Evolutionary conservation across 2,888 invertebrate genomes (phyloP), one percentile per base, ranked within the genome.

Genomic region (Actias luna): DNA sequence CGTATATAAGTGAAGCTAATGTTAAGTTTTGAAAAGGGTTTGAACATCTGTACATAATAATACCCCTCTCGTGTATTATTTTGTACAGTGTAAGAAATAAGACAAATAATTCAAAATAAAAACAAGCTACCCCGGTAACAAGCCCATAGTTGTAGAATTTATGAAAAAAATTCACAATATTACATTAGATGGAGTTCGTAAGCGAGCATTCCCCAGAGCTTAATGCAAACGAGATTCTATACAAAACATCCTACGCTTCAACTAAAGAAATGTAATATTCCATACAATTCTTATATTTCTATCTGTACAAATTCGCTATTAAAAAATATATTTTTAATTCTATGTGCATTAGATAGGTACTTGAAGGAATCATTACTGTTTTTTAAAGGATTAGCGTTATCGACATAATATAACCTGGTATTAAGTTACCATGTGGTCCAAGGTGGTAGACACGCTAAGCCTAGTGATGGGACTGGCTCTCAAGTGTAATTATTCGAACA

Each of bases 141-240:
- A 5, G 10, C 18, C 29, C 22, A 12, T 35, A 18, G 29, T 59
- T 42, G 5, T 12, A 42, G 27, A n/a, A 59, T 46, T 46, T 46
- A 58, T 58, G 33, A 27, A 31, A 42, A n/a, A 29, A 27, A 59
- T 42, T 42, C 31, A 25, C 59, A 46, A 59, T 59, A 16, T 59
- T 46, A 31, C 59, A 31, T 10, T 42, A 18, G n/a, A 42, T 3
- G 29, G 29, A 29, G 42, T 42, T 42, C 12, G 18, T 25, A 22
- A 46, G 46, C 46, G 46, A 46, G 46, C 46, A 59, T 59, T 59
- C 42, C 59, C 42, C 12, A 5, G 42, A 31, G 59, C 18, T 33
- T 14, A 36, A 35, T 36, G 27, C 25, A n/a, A 59, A 27, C 36
- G 31, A 42, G 12, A 46, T 46, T 22, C 46, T 22, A 22, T 46